A percentile compares a stretch with the other conserved stretches of the same genome.
Evolutionary conservation across 1,140 invertebrate genomes (phyloP).

Genomic region (Zaprionus lachaisei): DNA sequence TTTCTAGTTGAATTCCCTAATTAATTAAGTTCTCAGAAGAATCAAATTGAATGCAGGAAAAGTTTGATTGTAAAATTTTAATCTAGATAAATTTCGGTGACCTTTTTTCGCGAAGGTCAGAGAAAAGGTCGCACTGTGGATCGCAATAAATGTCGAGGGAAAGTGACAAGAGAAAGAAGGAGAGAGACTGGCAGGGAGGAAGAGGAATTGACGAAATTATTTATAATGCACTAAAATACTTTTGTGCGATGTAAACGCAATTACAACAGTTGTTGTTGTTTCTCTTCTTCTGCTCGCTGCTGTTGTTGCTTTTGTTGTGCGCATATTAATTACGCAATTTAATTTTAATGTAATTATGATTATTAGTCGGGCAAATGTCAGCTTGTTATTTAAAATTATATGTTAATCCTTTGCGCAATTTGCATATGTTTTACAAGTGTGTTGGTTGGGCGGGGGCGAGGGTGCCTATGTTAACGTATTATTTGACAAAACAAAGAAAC

Average conservation of each 20-base stretch:
- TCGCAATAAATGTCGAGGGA: background rate
- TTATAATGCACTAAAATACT: constrained; percentile 21
- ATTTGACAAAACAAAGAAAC: background rate
- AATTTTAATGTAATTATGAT: constrained; percentile 40
- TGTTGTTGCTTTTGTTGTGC: constrained; percentile 39
- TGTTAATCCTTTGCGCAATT: background rate
- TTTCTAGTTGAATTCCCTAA: background rate
- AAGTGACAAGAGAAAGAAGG: background rate
- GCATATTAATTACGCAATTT: constrained; percentile 49
- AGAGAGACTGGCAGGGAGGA: background rate
- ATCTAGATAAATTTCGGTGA: background rate
- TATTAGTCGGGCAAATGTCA: constrained; percentile 24
- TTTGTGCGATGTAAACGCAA: constrained; percentile 4
- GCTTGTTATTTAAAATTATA: constrained; percentile 5
- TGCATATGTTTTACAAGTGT: constrained; percentile 7
- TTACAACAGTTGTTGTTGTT: background rate
- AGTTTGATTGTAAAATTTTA: background rate
- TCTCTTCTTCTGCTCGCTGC: constrained; percentile 1
- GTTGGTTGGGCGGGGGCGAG: background rate
- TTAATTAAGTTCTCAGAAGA: background rate
- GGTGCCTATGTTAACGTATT: background rate
- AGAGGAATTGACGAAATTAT: constrained; percentile 14
- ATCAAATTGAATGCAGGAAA: background rate
- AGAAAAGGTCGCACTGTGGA: background rate
- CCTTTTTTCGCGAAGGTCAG: background rate